Evolutionary conservation across 1,140 invertebrate species (phyloP).

Genomic region (Anastrepha obliqua): DNA sequence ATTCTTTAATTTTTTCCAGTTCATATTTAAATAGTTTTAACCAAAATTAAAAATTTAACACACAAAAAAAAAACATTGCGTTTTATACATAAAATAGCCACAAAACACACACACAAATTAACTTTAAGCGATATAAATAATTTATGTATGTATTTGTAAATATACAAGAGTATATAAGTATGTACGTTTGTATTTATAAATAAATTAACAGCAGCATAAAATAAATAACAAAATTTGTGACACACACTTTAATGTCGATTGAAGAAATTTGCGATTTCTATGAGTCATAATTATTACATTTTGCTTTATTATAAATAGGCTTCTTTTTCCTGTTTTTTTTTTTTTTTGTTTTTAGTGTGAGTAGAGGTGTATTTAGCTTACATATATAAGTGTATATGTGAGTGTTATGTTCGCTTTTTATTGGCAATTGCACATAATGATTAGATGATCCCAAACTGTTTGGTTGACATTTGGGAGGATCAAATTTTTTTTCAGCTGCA

Average conservation of each 20-base stretch:
- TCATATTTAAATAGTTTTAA: not conserved
- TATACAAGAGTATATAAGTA: not conserved
- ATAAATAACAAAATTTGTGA: conserved; percentile 48
- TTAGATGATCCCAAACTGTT: no score
- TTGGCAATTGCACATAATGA: not conserved
- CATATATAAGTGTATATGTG: not conserved
- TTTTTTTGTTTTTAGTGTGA: not conserved
- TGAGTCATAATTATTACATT: not conserved
- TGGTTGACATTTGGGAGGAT: not conserved
- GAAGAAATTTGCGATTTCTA: not conserved
- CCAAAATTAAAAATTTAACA: conserved; percentile 14
- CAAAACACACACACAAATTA: conserved; percentile 14
- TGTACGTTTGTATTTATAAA: conserved; percentile 3
- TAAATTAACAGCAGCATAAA: conserved; percentile 50
- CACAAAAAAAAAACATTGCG: conserved; percentile 6
- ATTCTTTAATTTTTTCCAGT: not conserved
- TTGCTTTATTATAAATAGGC: not conserved
- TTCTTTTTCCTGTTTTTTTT: not conserved
- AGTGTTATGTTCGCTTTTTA: not conserved
- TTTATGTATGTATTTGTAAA: not conserved
- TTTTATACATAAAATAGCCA: not conserved
- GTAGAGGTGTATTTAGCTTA: not conserved
- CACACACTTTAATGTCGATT: conserved; percentile 27
- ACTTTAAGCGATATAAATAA: conserved; percentile 29
- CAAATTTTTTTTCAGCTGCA: no score